Evolutionary conservation across 2,888 invertebrate genomes (phyloP).

Genomic region (Melikaiella ostensackeni): DNA sequence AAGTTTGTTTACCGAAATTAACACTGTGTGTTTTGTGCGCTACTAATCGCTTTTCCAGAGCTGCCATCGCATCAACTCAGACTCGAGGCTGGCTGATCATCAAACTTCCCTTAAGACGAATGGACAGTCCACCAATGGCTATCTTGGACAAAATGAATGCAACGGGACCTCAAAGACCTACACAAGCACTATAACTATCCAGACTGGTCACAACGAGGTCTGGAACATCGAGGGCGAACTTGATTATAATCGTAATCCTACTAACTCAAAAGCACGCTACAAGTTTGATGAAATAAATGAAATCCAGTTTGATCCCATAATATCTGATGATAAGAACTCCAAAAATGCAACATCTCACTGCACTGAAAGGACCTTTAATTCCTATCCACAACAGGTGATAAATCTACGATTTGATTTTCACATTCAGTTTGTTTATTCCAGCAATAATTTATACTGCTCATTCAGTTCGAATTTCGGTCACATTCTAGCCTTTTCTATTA

Average conservation of each 20-base stretch:
- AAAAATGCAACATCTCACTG: slow-evolving; percentile 25
- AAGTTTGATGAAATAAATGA: slow-evolving; percentile 58
- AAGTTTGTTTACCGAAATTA: slow-evolving; percentile 48
- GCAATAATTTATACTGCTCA: not conserved
- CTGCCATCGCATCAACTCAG: slow-evolving; percentile 64
- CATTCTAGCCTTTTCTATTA: not conserved
- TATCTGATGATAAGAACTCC: slow-evolving; percentile 49
- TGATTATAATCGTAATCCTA: slow-evolving; percentile 61
- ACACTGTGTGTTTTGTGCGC: slow-evolving; percentile 64
- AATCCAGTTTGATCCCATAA: slow-evolving; percentile 57
- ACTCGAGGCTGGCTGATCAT: slow-evolving; percentile 46
- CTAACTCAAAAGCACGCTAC: slow-evolving; percentile 60
- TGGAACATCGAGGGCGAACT: slow-evolving; percentile 56
- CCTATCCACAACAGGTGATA: not conserved
- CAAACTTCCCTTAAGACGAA: slow-evolving; percentile 48
- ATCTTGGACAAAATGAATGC: slow-evolving; percentile 55
- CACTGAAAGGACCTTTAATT: not conserved
- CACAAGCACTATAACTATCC: slow-evolving; percentile 74
- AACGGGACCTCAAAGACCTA: slow-evolving; percentile 68
- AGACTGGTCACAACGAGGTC: slow-evolving; percentile 69
- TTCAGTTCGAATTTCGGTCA: not conserved
- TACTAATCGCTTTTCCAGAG: slow-evolving; percentile 75
- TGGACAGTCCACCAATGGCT: slow-evolving; percentile 55
- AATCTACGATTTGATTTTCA: not conserved
- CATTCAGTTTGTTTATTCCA: not conserved